Evolutionary conservation across 2,797 vertebrate species (phyloP), one percentile per base, ranked within the genome.

Genomic region (Tangara arthus): DNA sequence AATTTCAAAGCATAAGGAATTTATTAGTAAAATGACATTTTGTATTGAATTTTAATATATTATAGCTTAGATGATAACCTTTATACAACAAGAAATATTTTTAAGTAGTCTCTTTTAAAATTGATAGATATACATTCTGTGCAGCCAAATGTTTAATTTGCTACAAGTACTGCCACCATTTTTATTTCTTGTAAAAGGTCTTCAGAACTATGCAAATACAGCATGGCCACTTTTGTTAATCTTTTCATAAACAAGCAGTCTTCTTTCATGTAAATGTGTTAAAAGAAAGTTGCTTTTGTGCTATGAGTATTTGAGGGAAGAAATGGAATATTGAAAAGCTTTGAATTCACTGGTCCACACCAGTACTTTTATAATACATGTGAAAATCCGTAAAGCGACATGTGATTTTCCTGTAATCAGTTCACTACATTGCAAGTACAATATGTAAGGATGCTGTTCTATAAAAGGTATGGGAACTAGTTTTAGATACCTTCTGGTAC

Each of bases 1-100:
- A 90, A 93, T 96, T 97, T 97, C 84, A 94, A 95, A 93, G 71
- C 85, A 76, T 94, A 92, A 89, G 44, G 73, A 92, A 93, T 94
- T 84, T 97, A 91, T 97, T 96, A 95, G 91, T 78, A 95, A 97
- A 97, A 96, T 95, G 66, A 76, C 80, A 90, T 95, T 95, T 96
- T 95, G 19, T 93, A 79, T 95, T 96, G 80, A 95, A 97, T 96
- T 97, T 96, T 83, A 97, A 97, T 94, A 83, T 55, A 84, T 95
- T 95, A 94, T 86, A 87, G 53, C 83, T 92, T 96, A 95, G 85
- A 97, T 95, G 65, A 91, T 93, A 96, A 94, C 68, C 82, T 96
- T 96, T 94, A 85, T 60, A 55, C 81, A 94, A 94, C 46, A 95
- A 94, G 77, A 84, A 95, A 95, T 81, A 44, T 66, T 96, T 93